phyloP scores from a whole-genome alignment of 1,140 invertebrate genomes.

The Drosophila guanche region DNA sequence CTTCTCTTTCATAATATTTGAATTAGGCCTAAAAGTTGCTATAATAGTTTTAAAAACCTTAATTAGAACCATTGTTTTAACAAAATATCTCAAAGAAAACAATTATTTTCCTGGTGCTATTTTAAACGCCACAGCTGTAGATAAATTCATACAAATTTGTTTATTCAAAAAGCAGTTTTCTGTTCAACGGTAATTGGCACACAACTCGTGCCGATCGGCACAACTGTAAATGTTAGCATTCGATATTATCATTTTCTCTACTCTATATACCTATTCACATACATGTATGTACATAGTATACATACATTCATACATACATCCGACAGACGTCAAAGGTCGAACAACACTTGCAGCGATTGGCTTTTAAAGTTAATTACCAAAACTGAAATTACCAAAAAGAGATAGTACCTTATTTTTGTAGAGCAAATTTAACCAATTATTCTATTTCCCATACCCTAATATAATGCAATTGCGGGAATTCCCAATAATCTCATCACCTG shows the following conservation, averaged over 20 bases:
- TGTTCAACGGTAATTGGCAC: slow-evolving; percentile 67
- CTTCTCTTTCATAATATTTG: too few species aligned
- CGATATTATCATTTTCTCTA: slow-evolving; percentile 16
- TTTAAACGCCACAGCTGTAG: too few species aligned
- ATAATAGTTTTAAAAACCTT: too few species aligned
- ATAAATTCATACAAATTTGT: slow-evolving; percentile 5
- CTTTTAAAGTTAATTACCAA: background rate
- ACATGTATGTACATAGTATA: background rate
- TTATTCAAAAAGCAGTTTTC: slow-evolving; percentile 31
- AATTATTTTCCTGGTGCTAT: too few species aligned
- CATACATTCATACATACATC: background rate
- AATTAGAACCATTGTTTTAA: too few species aligned
- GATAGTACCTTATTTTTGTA: background rate
- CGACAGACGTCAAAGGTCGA: slow-evolving; percentile 20
- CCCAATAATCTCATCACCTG: too few species aligned
- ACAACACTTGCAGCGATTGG: background rate
- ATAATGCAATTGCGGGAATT: too few species aligned
- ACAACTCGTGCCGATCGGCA: slow-evolving; percentile 54
- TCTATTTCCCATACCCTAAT: too few species aligned
- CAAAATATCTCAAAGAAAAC: too few species aligned
- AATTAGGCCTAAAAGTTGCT: too few species aligned
- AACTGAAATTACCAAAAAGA: background rate
- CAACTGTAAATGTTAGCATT: slow-evolving; percentile 44
- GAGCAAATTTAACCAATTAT: background rate
- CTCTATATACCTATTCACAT: background rate